A percentile compares a stretch with the other conserved stretches of the same genome.
These are phyloP conservation scores for Anoplius nigerrimus DNA, from an alignment of 2,888 invertebrate species.

Conservation along the genomic window DNA sequence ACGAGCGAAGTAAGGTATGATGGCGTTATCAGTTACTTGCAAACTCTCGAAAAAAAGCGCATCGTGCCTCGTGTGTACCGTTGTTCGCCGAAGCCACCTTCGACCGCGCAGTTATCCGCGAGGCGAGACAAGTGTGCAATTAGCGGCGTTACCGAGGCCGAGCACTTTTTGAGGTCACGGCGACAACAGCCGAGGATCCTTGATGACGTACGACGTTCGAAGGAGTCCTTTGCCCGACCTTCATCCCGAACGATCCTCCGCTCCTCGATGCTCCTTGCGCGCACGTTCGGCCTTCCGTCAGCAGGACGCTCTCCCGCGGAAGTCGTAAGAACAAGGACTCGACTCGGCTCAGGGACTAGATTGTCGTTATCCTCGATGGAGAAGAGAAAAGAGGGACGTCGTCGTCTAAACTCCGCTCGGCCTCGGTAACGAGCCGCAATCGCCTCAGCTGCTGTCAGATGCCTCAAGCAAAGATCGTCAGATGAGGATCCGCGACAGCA, in stretches of 20 bases:
- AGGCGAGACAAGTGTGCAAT: conserved; percentile 34
- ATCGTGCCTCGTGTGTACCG: too few relatives aligned
- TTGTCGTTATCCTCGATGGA: background rate
- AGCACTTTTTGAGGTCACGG: conserved; percentile 71
- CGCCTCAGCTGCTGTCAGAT: too few relatives aligned
- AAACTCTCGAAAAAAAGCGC: too few relatives aligned
- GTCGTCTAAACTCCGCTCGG: background rate
- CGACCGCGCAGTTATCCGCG: conserved; percentile 18
- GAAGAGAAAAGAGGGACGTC: too few relatives aligned
- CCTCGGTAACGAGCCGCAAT: too few relatives aligned
- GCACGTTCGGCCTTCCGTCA: conserved; percentile 18
- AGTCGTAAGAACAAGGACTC: conserved; percentile 29
- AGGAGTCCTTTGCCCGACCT: conserved; percentile 49
- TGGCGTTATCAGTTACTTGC: too few relatives aligned
- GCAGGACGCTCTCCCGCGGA: conserved; percentile 15
- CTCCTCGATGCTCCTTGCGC: background rate
- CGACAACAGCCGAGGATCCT: conserved; percentile 61
- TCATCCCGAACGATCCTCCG: conserved; percentile 29
- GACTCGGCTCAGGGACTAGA: background rate
- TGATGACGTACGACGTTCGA: conserved; percentile 55
- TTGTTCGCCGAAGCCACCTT: background rate
- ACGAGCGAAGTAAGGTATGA: too few relatives aligned
- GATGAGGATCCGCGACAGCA: too few relatives aligned
- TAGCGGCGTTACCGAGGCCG: conserved; percentile 50
- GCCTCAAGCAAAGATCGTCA: too few relatives aligned